phyloP scores from a whole-genome alignment of 2,888 invertebrate genomes.

The Coenonympha arcania region DNA sequence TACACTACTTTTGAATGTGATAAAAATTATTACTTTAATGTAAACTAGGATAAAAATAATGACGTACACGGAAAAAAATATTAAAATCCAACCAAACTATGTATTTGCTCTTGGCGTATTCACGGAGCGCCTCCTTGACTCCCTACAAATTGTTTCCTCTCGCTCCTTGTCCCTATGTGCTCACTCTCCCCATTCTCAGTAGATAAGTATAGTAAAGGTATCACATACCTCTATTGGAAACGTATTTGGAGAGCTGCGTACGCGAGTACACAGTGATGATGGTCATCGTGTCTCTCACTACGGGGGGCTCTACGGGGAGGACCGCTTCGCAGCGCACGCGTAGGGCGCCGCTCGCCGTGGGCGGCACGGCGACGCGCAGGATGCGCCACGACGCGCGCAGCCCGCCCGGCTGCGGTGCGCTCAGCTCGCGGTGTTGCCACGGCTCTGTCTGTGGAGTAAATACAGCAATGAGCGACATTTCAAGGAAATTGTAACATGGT shows the following conservation, averaged over 20 bases:
- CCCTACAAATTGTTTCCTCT: no score
- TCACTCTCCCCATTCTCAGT: no score
- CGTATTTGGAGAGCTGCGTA: slow-evolving; percentile 64
- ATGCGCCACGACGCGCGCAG: slow-evolving; percentile 60
- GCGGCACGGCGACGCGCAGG: slow-evolving; percentile 51
- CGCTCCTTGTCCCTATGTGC: no score
- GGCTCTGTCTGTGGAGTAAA: slow-evolving; percentile 48
- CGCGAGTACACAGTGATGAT: slow-evolving; percentile 59
- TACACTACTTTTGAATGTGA: no score
- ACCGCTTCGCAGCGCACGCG: slow-evolving; percentile 60
- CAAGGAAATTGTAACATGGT: no score
- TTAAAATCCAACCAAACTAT: no score
- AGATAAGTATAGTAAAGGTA: neutral
- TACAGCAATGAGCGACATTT: no score
- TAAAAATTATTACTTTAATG: no score
- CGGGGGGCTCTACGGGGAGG: slow-evolving; percentile 58
- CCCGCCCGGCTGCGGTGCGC: slow-evolving; percentile 49
- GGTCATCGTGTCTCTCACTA: slow-evolving; percentile 46
- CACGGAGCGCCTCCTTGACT: no score
- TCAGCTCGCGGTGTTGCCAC: slow-evolving; percentile 61
- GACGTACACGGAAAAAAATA: no score
- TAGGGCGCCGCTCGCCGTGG: slow-evolving; percentile 55
- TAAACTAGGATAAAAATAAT: no score
- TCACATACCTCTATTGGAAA: slow-evolving; percentile 51
- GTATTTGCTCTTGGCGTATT: no score